These are phyloP conservation scores for Cremastinae sp. DNA, from an alignment of 2,888 invertebrate genomes.

Conservation along the genomic window DNA sequence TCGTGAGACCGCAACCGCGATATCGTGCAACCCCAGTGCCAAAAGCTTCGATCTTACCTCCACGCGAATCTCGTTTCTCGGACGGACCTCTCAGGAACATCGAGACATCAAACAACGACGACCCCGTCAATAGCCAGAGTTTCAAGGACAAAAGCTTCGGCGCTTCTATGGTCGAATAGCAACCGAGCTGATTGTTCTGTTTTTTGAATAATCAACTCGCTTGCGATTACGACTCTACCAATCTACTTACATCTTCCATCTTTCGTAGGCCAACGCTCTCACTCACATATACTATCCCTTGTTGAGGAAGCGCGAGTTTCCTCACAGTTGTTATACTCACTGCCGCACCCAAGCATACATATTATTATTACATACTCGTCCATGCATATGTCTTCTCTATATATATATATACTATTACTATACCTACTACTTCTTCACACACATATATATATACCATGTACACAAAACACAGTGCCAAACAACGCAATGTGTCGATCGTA, in stretches of 20 bases:
- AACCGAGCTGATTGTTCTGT: conserved; percentile 74
- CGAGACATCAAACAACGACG: conserved; percentile 38
- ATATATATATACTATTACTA: conserved; percentile 66
- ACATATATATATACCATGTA: conserved; percentile 62
- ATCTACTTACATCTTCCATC: conserved; percentile 70
- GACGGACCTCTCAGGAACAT: conserved; percentile 49
- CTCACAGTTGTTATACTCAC: conserved; percentile 79
- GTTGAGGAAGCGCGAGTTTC: conserved; percentile 63
- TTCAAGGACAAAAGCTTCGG: conserved; percentile 72
- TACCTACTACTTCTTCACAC: conserved; percentile 63
- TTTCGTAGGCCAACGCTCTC: conserved; percentile 67
- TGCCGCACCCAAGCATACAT: conserved; percentile 78
- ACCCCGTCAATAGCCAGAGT: conserved; percentile 69
- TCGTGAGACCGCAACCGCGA: conserved; percentile 64
- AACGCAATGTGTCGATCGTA: conserved; percentile 49
- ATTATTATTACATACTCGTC: conserved; percentile 78
- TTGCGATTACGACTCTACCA: conserved; percentile 63
- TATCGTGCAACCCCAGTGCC: conserved; percentile 46
- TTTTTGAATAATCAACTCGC: conserved; percentile 76
- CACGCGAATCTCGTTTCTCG: conserved; percentile 58
- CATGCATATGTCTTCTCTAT: conserved; percentile 73
- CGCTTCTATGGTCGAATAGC: conserved; percentile 68
- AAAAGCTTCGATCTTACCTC: conserved; percentile 57
- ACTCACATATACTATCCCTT: conserved; percentile 66
- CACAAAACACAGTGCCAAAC: conserved; percentile 47